Conservation (phyloP, 2,113 vertebrate species). For the Sakesphorus luctuosus region DNA sequence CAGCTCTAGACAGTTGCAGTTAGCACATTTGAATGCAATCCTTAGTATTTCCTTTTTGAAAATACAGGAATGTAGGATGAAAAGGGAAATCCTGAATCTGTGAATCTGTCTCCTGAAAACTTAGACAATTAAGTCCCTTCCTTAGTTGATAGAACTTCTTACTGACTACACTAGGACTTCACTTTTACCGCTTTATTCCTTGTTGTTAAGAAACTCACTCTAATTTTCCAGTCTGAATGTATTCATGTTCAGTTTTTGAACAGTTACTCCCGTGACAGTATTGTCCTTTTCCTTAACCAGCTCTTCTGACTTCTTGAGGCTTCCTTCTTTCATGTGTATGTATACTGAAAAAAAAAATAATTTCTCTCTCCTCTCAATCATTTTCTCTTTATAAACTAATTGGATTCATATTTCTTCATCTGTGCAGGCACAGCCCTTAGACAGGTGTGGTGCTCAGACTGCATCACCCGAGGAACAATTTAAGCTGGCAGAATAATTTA, state of each 20-base stretch:
- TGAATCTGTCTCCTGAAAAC: background rate
- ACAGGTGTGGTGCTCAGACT: slow-evolving; percentile 63
- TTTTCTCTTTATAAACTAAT: slow-evolving; percentile 30
- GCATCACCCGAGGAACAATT: slow-evolving; percentile 40
- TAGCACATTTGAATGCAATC: background rate
- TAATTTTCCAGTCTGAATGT: background rate
- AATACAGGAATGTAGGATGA: background rate
- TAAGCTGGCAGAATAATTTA: slow-evolving; percentile 49
- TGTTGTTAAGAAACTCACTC: background rate
- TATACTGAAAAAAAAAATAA: background rate
- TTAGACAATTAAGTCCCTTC: background rate
- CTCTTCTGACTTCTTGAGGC: background rate
- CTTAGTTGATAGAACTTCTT: background rate
- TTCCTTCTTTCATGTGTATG: background rate
- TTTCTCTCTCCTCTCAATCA: background rate
- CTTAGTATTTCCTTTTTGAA: background rate
- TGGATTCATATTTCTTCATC: slow-evolving; percentile 23
- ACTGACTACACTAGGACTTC: background rate
- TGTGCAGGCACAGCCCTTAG: slow-evolving; percentile 28
- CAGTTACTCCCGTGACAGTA: background rate
- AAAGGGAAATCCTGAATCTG: background rate
- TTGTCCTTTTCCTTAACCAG: background rate
- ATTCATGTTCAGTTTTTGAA: background rate
- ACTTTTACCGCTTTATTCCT: background rate
- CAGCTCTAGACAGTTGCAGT: background rate